Conservation (phyloP, 2,797 vertebrate genomes). For the Caiman crocodilus region DNA sequence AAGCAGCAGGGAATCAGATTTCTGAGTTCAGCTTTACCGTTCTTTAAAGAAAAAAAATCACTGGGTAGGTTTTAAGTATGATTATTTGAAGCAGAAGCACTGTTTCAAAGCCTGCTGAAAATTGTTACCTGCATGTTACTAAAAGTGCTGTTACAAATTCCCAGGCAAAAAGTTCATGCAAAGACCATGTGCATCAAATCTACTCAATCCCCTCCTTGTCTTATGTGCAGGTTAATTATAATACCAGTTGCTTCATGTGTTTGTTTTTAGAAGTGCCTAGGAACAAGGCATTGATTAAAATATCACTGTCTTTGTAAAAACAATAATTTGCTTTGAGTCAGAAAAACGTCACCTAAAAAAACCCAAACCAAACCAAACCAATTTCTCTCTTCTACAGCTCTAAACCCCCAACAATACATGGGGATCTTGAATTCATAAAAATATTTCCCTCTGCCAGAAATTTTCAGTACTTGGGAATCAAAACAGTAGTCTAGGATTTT, state of each 20-base stretch:
- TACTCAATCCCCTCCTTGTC: not conserved
- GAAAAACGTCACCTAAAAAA: not conserved
- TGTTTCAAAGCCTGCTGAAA: not conserved
- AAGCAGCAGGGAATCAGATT: not conserved
- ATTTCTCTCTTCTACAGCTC: not conserved
- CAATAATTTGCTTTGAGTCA: not conserved
- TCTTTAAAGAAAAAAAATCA: not conserved
- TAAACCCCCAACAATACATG: not conserved
- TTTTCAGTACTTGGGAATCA: not conserved
- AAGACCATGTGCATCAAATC: not conserved
- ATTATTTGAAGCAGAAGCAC: not conserved
- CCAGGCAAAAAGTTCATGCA: not conserved
- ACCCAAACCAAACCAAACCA: not conserved
- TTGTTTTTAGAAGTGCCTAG: not conserved
- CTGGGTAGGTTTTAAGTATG: not conserved
- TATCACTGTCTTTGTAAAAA: not conserved
- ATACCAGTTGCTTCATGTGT: not conserved
- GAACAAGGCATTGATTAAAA: not conserved
- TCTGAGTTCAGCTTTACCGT: not conserved
- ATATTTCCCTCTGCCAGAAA: not conserved
- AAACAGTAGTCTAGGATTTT: not conserved
- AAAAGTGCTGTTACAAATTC: not conserved
- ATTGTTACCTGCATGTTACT: too few relatives aligned
- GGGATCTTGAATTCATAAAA: not conserved
- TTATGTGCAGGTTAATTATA: not conserved